A percentile compares a stretch with the other conserved stretches of the same genome.
Evolutionary conservation across 2,888 invertebrate genomes (phyloP).

Genomic region (Cataglyphis livida): DNA sequence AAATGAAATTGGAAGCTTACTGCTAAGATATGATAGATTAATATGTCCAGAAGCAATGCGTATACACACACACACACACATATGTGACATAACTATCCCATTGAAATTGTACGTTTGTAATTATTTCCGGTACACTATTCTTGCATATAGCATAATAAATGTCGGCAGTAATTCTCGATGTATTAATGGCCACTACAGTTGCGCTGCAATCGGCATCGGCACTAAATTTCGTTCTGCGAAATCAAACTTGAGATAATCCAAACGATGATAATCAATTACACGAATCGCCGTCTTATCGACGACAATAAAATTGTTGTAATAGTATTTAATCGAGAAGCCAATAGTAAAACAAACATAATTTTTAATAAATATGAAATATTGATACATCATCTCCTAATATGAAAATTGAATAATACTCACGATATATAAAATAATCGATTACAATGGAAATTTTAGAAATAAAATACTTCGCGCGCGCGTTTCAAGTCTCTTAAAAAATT

Average conservation of each 20-base stretch:
- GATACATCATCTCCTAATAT: not conserved
- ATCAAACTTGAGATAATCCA: slow-evolving; percentile 45
- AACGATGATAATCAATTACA: slow-evolving; percentile 16
- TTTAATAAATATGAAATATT: not conserved
- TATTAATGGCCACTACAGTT: slow-evolving; percentile 42
- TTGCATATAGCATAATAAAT: slow-evolving; percentile 41
- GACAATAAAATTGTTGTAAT: not conserved
- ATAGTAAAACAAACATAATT: not conserved
- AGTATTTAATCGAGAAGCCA: slow-evolving; percentile 8
- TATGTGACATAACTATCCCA: not conserved
- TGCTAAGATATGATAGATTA: slow-evolving; percentile 23
- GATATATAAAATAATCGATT: not conserved
- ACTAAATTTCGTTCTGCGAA: slow-evolving; percentile 42
- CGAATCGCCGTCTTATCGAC: not conserved
- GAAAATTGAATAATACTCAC: not conserved
- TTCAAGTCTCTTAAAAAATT: not conserved
- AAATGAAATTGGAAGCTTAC: slow-evolving; percentile 13
- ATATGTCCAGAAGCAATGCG: not conserved
- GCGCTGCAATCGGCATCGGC: slow-evolving; percentile 32
- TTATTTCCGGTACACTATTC: slow-evolving; percentile 35
- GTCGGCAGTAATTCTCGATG: slow-evolving; percentile 39
- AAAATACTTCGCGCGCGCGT: not conserved
- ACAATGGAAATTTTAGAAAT: not conserved
- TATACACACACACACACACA: not conserved
- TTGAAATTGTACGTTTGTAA: slow-evolving; percentile 39